A percentile compares a stretch with the other conserved stretches of the same genome.
These are phyloP conservation scores for Penaeus indicus DNA, from an alignment of 1,140 invertebrate genomes.

Conservation along the genomic window DNA sequence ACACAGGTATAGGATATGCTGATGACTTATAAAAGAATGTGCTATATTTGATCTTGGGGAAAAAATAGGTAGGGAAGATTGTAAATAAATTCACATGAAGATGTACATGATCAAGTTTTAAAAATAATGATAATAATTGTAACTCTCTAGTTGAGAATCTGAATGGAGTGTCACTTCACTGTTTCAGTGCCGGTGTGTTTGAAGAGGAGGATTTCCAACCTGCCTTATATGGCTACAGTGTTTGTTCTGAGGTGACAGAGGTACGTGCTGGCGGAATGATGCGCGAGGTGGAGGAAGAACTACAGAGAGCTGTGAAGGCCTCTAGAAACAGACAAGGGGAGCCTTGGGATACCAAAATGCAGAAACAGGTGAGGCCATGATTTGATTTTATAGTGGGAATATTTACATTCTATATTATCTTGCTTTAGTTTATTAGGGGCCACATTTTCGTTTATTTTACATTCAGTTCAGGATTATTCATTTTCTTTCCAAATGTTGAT, in stretches of 20 bases:
- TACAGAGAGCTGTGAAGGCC: slow-evolving; percentile 76
- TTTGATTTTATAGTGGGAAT: slow-evolving; percentile 25
- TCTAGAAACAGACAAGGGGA: slow-evolving; percentile 70
- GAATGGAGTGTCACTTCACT: slow-evolving; percentile 67
- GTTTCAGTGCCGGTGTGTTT: slow-evolving; percentile 81
- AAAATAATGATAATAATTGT: no score
- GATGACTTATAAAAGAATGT: no score
- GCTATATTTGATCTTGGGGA: no score
- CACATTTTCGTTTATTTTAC: neutral
- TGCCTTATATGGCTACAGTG: slow-evolving; percentile 90
- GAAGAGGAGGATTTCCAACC: slow-evolving; percentile 96
- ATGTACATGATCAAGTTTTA: no score
- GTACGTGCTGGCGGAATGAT: slow-evolving; percentile 85
- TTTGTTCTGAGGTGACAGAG: slow-evolving; percentile 87
- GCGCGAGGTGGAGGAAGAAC: slow-evolving; percentile 92
- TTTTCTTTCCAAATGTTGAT: no score
- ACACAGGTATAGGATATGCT: slow-evolving; percentile 75
- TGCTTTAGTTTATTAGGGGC: neutral
- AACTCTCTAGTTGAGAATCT: no score
- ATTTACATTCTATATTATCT: slow-evolving; percentile 49
- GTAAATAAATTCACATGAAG: no score
- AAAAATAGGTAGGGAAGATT: no score
- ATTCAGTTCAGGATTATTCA: no score
- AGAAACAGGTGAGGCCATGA: slow-evolving; percentile 68
- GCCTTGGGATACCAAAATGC: slow-evolving; percentile 68